These are phyloP conservation scores for Eumerus sabulonum DNA, from an alignment of 2,888 invertebrate species.

Conservation along the genomic window DNA sequence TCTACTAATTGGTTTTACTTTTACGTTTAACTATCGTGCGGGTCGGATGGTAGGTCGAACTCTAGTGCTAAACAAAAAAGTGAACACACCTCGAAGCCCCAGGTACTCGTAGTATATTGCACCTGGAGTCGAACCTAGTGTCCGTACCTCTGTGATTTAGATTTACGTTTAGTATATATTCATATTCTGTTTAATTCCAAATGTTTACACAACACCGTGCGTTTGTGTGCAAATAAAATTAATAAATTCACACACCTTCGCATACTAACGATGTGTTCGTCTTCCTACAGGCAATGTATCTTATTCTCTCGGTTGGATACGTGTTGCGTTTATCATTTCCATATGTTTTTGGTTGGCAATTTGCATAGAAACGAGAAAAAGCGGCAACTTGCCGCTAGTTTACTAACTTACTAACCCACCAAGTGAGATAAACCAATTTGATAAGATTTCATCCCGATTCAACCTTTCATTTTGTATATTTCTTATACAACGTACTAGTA, in stretches of 20 bases:
- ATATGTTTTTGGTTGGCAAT: constrained; percentile 20
- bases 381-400: constrained; percentile 23
- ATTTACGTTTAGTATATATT: constrained; percentile 15
- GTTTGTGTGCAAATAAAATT: constrained; percentile 50
- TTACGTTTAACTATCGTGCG: too few relatives aligned
- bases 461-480: constrained; percentile 18
- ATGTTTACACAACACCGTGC: constrained; percentile 32
- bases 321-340: not conserved
- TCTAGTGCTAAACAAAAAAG: too few relatives aligned
- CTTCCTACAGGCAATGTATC: not conserved
- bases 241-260: constrained; percentile 54
- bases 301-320: constrained; percentile 21
- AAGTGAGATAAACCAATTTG: constrained; percentile 41
- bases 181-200: constrained; percentile 21
- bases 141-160: too few relatives aligned
- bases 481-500: too few relatives aligned
- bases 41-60: too few relatives aligned
- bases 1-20: too few relatives aligned
- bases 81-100: too few relatives aligned
- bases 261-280: constrained; percentile 42
- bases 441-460: not conserved
- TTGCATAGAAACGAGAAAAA: constrained; percentile 49
- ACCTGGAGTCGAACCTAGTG: too few relatives aligned
- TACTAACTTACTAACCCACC: constrained; percentile 44
- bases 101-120: too few relatives aligned